phyloP scores from a whole-genome alignment of 1,140 invertebrate genomes.

The Trichonephila clavipes region DNA sequence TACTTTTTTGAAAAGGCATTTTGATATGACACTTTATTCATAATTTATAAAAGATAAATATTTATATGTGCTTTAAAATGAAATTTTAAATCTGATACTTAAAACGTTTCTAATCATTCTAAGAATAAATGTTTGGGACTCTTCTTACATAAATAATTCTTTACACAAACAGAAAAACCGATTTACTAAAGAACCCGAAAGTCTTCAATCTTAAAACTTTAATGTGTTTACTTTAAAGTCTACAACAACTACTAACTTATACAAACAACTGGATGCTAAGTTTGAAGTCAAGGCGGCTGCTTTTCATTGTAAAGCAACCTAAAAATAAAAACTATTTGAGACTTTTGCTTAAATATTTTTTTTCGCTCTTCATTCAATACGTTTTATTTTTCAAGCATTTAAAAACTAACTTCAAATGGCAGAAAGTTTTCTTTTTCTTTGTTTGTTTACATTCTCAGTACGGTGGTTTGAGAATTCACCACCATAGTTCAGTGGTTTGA shows the following conservation, averaged over 20 bases:
- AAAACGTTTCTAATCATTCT: no score
- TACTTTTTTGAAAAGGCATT: no score
- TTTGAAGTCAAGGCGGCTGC: neutral
- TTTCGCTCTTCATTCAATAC: neutral
- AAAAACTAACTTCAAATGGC: constrained; percentile 1
- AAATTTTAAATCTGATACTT: no score
- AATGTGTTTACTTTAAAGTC: no score
- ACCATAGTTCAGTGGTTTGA: neutral
- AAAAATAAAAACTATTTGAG: neutral
- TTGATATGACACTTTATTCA: no score
- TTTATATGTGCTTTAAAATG: no score
- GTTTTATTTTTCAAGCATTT: constrained; percentile 21
- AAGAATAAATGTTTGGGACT: no score
- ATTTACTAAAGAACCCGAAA: no score
- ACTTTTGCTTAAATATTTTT: neutral
- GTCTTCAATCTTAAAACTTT: no score
- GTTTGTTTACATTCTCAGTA: constrained; percentile 38
- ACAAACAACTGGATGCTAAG: neutral
- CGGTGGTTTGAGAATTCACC: neutral
- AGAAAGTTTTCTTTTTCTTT: neutral
- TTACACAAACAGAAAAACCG: no score
- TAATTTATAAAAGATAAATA: no score
- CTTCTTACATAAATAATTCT: no score
- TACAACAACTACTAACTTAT: neutral
- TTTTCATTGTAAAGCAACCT: neutral